These are phyloP conservation scores for Oceanodroma leucorhoa DNA, from an alignment of 2,797 vertebrate species.

Conservation along the genomic window DNA sequence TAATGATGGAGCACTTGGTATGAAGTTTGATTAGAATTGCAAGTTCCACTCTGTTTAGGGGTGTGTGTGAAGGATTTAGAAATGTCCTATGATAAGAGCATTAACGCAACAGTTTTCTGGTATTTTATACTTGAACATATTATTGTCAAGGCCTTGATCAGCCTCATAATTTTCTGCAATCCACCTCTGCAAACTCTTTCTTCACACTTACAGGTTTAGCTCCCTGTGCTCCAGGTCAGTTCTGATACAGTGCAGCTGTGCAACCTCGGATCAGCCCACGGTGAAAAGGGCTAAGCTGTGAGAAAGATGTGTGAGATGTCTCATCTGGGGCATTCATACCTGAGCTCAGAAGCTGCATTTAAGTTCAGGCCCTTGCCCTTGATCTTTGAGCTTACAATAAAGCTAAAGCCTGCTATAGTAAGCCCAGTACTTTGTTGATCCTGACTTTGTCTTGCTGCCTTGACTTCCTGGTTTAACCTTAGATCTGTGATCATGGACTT, in stretches of 20 bases:
- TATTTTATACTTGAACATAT: not conserved
- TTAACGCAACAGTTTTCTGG: not conserved
- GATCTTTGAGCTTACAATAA: not conserved
- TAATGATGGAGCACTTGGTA: not conserved
- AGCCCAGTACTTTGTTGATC: not conserved
- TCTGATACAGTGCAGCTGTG: not conserved
- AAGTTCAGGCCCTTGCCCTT: not conserved
- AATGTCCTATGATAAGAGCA: not conserved
- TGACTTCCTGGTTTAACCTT: not conserved
- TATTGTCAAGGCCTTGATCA: not conserved
- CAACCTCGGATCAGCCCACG: not conserved
- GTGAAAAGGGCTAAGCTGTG: not conserved
- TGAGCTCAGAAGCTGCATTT: not conserved
- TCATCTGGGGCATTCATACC: not conserved
- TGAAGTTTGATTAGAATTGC: not conserved
- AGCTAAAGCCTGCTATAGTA: not conserved
- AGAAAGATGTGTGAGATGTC: not conserved
- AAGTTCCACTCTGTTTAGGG: not conserved
- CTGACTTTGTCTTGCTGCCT: not conserved
- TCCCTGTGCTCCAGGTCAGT: not conserved
- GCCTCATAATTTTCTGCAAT: not conserved
- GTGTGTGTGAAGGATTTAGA: not conserved
- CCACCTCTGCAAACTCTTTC: not conserved
- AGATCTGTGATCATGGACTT: not conserved
- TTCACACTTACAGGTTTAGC: not conserved